These are phyloP conservation scores for Tyrannus savana DNA, from an alignment of 2,113 vertebrate species.

Conservation along the genomic window DNA sequence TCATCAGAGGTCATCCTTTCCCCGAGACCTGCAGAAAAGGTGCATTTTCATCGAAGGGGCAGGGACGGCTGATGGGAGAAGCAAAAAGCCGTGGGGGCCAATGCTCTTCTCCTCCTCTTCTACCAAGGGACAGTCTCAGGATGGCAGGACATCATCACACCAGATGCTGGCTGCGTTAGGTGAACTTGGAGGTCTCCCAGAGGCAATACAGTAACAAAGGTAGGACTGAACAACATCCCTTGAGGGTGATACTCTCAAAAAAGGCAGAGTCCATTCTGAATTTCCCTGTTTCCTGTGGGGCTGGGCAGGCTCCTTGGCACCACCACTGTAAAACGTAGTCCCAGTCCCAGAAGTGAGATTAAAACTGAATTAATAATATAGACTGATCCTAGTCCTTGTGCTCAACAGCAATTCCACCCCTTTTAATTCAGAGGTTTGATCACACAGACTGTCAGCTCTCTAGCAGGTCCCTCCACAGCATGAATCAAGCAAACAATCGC, in stretches of 20 bases:
- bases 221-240: not conserved
- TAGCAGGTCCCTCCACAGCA: not conserved
- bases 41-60: not conserved
- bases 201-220: not conserved
- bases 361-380: not conserved
- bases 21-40: not conserved
- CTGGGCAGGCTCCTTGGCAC: not conserved
- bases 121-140: not conserved
- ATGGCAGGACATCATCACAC: not conserved
- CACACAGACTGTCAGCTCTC: not conserved
- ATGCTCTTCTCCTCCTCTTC: not conserved
- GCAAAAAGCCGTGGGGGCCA: accelerated
- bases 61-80: not conserved
- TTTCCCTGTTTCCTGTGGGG: not conserved
- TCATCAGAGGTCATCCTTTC: not conserved
- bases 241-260: not conserved
- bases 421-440: not conserved
- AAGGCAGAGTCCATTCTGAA: not conserved
- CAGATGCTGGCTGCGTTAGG: not conserved
- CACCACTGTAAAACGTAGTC: not conserved
- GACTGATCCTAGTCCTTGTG: not conserved
- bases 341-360: not conserved
- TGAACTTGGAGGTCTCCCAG: not conserved
- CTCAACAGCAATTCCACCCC: not conserved
- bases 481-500: not conserved